These are phyloP conservation scores for Phortica magna DNA, from an alignment of 2,888 invertebrate species.

Conservation along the genomic window DNA sequence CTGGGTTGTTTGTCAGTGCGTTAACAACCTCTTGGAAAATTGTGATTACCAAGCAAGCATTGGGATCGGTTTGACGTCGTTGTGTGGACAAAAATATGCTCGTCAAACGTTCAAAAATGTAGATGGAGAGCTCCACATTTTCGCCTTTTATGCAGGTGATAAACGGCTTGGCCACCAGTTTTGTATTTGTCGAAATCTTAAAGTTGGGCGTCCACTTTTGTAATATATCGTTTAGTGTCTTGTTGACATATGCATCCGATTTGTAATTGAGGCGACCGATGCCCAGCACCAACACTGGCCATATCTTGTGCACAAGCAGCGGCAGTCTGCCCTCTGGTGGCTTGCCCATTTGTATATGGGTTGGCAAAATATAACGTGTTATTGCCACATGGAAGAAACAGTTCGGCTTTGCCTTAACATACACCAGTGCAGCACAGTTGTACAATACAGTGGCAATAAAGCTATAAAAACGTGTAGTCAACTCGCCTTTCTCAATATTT, in stretches of 20 bases:
- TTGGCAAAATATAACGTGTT: slow-evolving; percentile 79
- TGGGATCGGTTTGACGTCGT: slow-evolving; percentile 71
- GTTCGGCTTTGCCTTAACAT: slow-evolving; percentile 73
- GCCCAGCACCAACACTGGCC: slow-evolving; percentile 80
- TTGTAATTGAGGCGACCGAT: slow-evolving; percentile 78
- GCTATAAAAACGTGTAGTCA: slow-evolving; percentile 73
- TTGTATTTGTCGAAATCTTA: slow-evolving; percentile 67
- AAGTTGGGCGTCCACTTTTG: slow-evolving; percentile 78
- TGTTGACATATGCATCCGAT: slow-evolving; percentile 78
- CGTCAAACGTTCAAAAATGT: slow-evolving; percentile 72
- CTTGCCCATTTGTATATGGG: slow-evolving; percentile 79
- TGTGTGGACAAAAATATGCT: slow-evolving; percentile 72
- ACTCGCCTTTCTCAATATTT: slow-evolving; percentile 67
- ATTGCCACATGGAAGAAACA: slow-evolving; percentile 80
- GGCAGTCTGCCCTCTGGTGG: slow-evolving; percentile 76
- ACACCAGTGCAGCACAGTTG: slow-evolving; percentile 75
- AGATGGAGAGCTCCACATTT: slow-evolving; percentile 62
- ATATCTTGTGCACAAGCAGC: slow-evolving; percentile 79
- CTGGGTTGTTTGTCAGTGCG: slow-evolving; percentile 40
- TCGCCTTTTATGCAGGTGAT: slow-evolving; percentile 69
- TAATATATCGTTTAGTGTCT: slow-evolving; percentile 79
- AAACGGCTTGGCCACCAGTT: slow-evolving; percentile 74
- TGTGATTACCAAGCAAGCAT: slow-evolving; percentile 72
- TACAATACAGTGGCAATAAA: slow-evolving; percentile 77
- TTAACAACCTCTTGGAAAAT: slow-evolving; percentile 73